A percentile compares a stretch with the other conserved stretches of the same genome.
Conservation (phyloP, 2,888 invertebrate genomes). For the Platycnemis pennipes region DNA sequence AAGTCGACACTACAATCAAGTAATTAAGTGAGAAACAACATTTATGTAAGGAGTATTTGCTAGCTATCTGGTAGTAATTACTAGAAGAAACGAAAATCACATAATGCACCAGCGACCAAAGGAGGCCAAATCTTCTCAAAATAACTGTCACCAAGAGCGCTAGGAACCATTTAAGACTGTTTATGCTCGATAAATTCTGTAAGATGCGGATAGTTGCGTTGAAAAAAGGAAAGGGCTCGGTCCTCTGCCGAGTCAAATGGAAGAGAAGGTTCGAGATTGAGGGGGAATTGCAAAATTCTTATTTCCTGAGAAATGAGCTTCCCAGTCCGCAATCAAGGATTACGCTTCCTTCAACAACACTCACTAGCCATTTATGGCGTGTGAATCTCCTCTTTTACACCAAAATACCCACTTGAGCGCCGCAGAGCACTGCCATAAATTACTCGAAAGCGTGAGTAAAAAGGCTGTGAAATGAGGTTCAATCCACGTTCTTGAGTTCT, state of each 20-base stretch:
- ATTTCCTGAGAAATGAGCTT: not conserved
- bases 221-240: not conserved
- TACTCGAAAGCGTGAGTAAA: not conserved
- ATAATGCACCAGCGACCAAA: too few species aligned
- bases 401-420: not conserved
- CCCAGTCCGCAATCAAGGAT: not conserved
- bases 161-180: not conserved
- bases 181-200: not conserved
- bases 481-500: not conserved
- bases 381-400: not conserved
- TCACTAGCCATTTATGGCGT: not conserved
- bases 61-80: too few species aligned
- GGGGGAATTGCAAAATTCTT: not conserved
- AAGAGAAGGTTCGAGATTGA: not conserved
- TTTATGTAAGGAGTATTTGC: too few species aligned
- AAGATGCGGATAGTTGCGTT: not conserved
- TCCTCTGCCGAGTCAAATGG: not conserved
- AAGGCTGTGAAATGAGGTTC: not conserved
- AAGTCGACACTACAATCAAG: too few species aligned
- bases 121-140: too few species aligned
- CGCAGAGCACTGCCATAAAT: not conserved
- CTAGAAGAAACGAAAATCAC: too few species aligned
- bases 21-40: too few species aligned
- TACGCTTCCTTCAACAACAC: not conserved
- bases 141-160: not conserved